Evolutionary conservation across 2,888 invertebrate genomes (phyloP), one percentile per base, ranked within the genome.

Genomic region (Nemotelus nigrinus): DNA sequence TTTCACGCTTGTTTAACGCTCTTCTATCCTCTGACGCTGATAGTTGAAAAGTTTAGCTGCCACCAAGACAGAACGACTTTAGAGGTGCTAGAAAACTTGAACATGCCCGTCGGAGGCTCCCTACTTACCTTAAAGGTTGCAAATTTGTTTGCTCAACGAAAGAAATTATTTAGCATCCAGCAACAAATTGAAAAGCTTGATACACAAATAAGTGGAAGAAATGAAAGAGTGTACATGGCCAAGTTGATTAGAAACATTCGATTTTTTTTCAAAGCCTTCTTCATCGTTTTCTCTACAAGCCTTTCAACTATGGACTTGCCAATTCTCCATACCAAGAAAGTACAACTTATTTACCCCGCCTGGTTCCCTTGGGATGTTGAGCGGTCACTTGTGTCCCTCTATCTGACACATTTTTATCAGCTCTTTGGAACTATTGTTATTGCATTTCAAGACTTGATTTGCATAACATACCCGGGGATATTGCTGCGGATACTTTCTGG

Each of bases 21-120:
- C 3, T 77, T 85, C 2, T 86, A 85, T 79, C 85, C 86, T 0
- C 25, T 85, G n/a, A 83, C 85, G n/a, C 81, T 86, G 3, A 64
- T 84, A 1, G 80, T 83, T 2, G 83, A 84, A 63, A 25, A 25
- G 25, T 25, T 25, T 25, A 25, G 25, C 25, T 25, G 25, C 25
- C 25, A 25, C 25, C 25, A 25, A 25, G 25, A 25, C 25, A 25
- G 25, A 25, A 25, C 25, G 25, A 25, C 25, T 1, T 1, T 25
- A 25, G 25, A 25, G 25, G 25, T 25, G 25, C 25, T 25, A 25
- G 25, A 1, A 25, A 25, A 25, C 1, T 25, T 25, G 25, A 25
- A 25, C 25, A 25, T 25, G 25, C 25, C 25, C 25, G 1, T 25
- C 25, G 25, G 0, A 25, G 25, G 25, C 25, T 1, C 25, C 25